Evolutionary conservation across 2,113 vertebrate species (phyloP).

Genomic region (Hippocampus guttulatus): DNA sequence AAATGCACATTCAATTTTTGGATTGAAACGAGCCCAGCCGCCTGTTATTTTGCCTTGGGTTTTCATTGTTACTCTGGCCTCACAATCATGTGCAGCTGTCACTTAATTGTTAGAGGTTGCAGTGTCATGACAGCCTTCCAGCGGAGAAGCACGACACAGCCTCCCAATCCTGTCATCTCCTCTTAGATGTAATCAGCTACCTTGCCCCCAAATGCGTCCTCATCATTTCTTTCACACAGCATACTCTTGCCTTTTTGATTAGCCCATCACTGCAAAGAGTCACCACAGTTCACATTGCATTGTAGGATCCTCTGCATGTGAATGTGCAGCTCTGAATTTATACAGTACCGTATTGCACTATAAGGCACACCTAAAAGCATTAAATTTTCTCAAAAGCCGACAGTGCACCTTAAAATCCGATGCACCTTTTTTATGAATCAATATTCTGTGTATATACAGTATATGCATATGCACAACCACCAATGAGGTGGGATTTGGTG

Average conservation of each 20-base stretch:
- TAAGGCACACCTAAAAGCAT: no score
- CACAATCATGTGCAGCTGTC: constrained; percentile 29
- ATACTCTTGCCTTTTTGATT: constrained; percentile 32
- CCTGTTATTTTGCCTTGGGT: background rate
- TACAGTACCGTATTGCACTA: no score
- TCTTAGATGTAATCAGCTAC: constrained; percentile 22
- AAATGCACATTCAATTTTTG: background rate
- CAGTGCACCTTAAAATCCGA: no score
- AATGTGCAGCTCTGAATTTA: background rate
- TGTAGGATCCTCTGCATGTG: constrained; percentile 13
- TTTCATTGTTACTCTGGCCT: constrained; percentile 22
- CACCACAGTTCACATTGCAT: constrained; percentile 20
- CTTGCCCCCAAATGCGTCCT: constrained; percentile 16
- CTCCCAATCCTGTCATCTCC: background rate
- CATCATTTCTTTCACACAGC: constrained; percentile 16
- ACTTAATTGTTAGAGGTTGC: constrained; percentile 33
- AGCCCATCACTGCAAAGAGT: constrained; percentile 25
- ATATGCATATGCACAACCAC: no score
- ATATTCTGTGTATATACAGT: no score
- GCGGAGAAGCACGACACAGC: background rate
- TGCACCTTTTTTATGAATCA: no score
- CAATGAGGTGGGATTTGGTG: no score
- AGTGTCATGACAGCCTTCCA: constrained; percentile 21
- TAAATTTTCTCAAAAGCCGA: no score
- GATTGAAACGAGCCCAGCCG: background rate